These are phyloP conservation scores for Zeus faber DNA, from an alignment of 2,113 vertebrate species.

Conservation along the genomic window DNA sequence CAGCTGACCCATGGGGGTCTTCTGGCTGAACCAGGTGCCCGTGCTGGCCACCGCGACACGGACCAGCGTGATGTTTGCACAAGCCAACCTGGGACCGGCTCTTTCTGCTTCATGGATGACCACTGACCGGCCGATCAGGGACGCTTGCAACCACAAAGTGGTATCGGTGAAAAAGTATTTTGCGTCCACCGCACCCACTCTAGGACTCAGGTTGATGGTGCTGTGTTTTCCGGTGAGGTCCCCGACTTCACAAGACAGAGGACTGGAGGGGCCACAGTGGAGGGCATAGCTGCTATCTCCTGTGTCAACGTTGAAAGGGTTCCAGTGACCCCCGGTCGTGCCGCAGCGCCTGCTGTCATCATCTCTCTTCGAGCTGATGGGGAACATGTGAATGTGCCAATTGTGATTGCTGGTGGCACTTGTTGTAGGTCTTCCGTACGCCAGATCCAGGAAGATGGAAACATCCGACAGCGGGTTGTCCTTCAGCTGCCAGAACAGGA, in stretches of 20 bases:
- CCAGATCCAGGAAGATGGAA: slow-evolving; percentile 72
- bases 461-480: slow-evolving; percentile 75
- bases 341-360: slow-evolving; percentile 52
- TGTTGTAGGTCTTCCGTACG: slow-evolving; percentile 51
- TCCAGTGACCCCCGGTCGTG: slow-evolving; percentile 74
- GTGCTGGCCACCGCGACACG: slow-evolving; percentile 41
- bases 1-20: slow-evolving; percentile 48
- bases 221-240: slow-evolving; percentile 69
- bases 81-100: slow-evolving; percentile 63
- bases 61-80: slow-evolving; percentile 73
- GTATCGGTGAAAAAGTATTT: slow-evolving; percentile 78
- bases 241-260: slow-evolving; percentile 74
- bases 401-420: slow-evolving; percentile 63
- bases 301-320: slow-evolving; percentile 64
- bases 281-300: slow-evolving; percentile 50
- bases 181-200: slow-evolving; percentile 27
- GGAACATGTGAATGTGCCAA: slow-evolving; percentile 76
- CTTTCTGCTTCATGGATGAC: slow-evolving; percentile 68
- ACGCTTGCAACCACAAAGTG: slow-evolving; percentile 61
- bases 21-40: slow-evolving; percentile 63
- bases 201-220: slow-evolving; percentile 48
- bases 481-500: slow-evolving; percentile 70
- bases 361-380: slow-evolving; percentile 75
- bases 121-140: slow-evolving; percentile 68
- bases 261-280: slow-evolving; percentile 58